Evolutionary conservation across 2,113 vertebrate genomes (phyloP).

Genomic region (Eptesicus fuscus): DNA sequence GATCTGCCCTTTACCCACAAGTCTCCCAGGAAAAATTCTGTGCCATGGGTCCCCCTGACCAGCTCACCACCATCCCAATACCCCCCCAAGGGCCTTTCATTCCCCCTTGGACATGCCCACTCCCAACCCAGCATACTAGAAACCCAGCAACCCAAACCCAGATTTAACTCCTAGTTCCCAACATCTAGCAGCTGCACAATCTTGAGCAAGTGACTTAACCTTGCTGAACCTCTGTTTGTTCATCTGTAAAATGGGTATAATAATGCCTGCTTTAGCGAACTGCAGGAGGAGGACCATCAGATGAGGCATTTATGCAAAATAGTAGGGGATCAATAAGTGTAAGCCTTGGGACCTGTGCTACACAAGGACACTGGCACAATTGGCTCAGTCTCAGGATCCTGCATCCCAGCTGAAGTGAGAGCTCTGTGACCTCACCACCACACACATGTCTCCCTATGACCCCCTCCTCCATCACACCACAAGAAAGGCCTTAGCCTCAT

Average conservation of each 20-base stretch:
- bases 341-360: neutral
- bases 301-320: constrained; percentile 15
- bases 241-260: constrained; percentile 40
- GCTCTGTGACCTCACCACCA: neutral
- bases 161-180: neutral
- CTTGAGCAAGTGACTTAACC: neutral
- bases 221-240: constrained; percentile 12
- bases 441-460: neutral
- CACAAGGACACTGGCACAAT: neutral
- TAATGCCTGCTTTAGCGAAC: neutral
- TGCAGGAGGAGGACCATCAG: neutral
- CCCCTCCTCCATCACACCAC: neutral
- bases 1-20: constrained; percentile 11
- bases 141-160: constrained; percentile 10
- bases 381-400: neutral
- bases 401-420: neutral
- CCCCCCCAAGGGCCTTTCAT: neutral
- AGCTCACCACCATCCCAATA: neutral
- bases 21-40: neutral
- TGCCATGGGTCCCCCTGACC: neutral
- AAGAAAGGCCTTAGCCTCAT: neutral
- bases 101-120: neutral
- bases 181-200: neutral
- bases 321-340: neutral
- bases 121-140: neutral